Base-by-base conservation (phyloP, 2,113 vertebrate species). In the Epinephelus fuscoguttatus region DNA sequence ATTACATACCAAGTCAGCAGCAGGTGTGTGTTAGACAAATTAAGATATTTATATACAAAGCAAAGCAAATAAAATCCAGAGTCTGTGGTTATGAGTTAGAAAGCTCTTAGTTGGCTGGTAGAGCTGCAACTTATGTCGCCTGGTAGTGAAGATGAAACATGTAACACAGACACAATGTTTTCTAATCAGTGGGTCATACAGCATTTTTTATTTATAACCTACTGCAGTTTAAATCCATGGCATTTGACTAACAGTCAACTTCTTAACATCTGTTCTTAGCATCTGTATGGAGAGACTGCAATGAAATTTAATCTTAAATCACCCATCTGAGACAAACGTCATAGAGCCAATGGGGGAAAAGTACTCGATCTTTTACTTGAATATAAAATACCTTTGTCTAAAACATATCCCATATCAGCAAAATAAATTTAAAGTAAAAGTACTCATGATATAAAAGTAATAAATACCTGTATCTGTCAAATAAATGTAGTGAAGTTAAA, bases 321-420 rank as follows among this genome's bases (percentile, higher is more conserved):
- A 72, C 59, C 47, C 18, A 61, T 55, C 10, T 81, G 17, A 78
- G 45, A 71, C 27, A 70, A 19, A 15, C 63, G 14, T 70, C 45
- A 69, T 49, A n/a, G 76, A 50, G 37, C 6, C 25, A 60, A 25
- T 17, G 25, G 17, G 23, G 21, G 42, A 11, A 11, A 45, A 10
- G 8, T 9, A 10, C 42, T 37, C 33, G 6, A 10, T 45, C 42
- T 11, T 45, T 45, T 45, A 45, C 42, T 12, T 45, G 8, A 45
- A 12, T 45, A 45, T 11, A 10, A 45, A 45, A 45, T 45, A 45
- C 42, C 8, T 3, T 45, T 45, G 12, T 11, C 12, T 45, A 11
- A 45, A 45, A 45, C 33, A 45, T 45, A 45, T 12, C 8, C 42
- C 42, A 45, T 45, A 45, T 45, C 42, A 1, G 9, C 42, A 45